Evolutionary conservation across 2,797 vertebrate species (phyloP), one percentile per base, ranked within the genome.

Genomic region (Arvicola amphibius): DNA sequence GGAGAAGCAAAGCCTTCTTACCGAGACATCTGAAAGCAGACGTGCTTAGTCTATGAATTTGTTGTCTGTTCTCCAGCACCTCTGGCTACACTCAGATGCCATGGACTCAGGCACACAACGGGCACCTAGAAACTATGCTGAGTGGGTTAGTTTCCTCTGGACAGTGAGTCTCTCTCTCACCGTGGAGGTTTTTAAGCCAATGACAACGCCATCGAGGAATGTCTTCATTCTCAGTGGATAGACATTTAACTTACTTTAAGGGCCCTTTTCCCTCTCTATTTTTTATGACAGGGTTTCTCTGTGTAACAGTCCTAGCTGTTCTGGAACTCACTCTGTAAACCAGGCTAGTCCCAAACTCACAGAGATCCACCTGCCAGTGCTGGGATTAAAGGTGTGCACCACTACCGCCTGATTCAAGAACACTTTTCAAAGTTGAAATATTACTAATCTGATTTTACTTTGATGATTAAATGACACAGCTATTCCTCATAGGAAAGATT

Each of bases 381-480:
- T 63, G 40, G 56, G 27, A 84, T 63, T 84, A 63, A 84, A 84
- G 37, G 9, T 5, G 6, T 43, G 25, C 0, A 1, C 13, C 78
- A 61, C 34, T 21, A 19, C 2, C 8, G 0, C 27, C 56, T 4
- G 37, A 14, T 3, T 76, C 69, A 67, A 80, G 13, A 6, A 78
- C 46, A 8, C 51, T 87, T 85, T 88, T n/a, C 84, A 77, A 90
- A 84, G 71, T 0, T 93, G 65, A 48, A 71, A 94, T 88, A 67
- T 46, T 90, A 61, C 94, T 77, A 14, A 59, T 34, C 43, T 88
- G 43, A 61, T 90, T 92, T 87, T 81, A 59, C 34, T 87, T 81
- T 37, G 27, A 34, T 83, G 63, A 94, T 88, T 88, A 34, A 90
- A 37, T 37, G 25, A 61, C 63, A 88, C 8, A n/a, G 65, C 59